These are phyloP conservation scores for Oscheius sp. DNA, from an alignment of 1,140 invertebrate species.

Conservation along the genomic window DNA sequence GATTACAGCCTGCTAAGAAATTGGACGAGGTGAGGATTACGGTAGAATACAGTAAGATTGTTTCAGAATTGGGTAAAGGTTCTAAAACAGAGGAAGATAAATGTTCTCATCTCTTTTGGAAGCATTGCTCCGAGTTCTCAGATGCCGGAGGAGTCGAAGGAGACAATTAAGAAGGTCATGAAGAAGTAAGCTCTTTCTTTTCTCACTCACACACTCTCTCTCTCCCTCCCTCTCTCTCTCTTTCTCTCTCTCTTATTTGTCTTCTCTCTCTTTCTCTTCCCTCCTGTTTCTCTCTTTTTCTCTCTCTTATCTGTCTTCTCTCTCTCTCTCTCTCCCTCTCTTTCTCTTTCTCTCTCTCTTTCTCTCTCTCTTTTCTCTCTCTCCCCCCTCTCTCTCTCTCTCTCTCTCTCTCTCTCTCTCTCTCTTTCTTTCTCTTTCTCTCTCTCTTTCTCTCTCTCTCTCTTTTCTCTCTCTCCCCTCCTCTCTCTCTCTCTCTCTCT, in stretches of 20 bases:
- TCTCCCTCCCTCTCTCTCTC: too few species aligned
- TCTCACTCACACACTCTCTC: too few species aligned
- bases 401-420: too few species aligned
- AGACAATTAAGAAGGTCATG: conserved; percentile 9
- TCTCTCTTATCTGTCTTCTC: too few species aligned
- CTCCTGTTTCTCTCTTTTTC: too few species aligned
- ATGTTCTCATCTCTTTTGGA: conserved; percentile 32
- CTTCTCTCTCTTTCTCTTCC: too few species aligned
- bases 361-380: too few species aligned
- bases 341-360: too few species aligned
- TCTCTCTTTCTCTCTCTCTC: conserved; percentile 30
- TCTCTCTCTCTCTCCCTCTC: too few species aligned
- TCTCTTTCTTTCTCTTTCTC: too few species aligned
- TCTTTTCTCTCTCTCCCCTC: background rate
- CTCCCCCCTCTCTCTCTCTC: too few species aligned
- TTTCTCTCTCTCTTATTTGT: too few species aligned
- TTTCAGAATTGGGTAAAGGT: conserved; percentile 6
- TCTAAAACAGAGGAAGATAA: conserved; percentile 9
- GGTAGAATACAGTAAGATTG: background rate
- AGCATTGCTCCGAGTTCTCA: conserved; percentile 19
- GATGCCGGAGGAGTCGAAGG: conserved; percentile 21
- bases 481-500: background rate
- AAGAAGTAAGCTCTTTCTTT: background rate
- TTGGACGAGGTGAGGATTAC: conserved; percentile 3
- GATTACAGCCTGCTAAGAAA: conserved; percentile 6